phyloP scores from a whole-genome alignment of 1,140 invertebrate species.

The Papilio xuthus region DNA sequence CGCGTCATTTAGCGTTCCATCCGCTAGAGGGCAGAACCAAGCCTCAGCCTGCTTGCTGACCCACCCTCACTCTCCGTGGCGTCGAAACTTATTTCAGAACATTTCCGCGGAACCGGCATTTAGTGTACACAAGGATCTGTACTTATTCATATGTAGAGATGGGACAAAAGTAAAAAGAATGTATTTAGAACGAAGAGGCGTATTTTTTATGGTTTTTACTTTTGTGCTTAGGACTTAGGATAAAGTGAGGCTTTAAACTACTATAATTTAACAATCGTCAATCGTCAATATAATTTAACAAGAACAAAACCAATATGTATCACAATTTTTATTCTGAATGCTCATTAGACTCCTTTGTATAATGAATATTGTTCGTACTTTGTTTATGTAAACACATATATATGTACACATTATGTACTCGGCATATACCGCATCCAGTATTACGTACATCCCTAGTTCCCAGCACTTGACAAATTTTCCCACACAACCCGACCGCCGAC shows the following conservation, averaged over 20 bases:
- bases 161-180: not conserved
- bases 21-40: not conserved
- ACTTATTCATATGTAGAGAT: not conserved
- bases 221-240: no score
- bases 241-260: no score
- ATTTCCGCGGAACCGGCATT: conserved; percentile 5
- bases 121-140: not conserved
- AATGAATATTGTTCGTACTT: not conserved
- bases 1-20: conserved; percentile 1
- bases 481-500: conserved; percentile 46
- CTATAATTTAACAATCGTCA: no score
- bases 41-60: not conserved
- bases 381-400: not conserved
- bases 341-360: not conserved
- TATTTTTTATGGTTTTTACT: not conserved
- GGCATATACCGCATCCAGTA: not conserved
- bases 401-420: not conserved
- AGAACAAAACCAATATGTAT: no score
- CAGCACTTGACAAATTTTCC: conserved; percentile 43
- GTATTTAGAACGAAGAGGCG: not conserved
- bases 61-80: not conserved
- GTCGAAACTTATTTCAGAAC: not conserved
- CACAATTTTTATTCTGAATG: not conserved
- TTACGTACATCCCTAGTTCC: conserved; percentile 39
- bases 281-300: no score